Base-by-base conservation (phyloP, 92 coral and sea anemone genomes). In the Siderastrea siderea region DNA sequence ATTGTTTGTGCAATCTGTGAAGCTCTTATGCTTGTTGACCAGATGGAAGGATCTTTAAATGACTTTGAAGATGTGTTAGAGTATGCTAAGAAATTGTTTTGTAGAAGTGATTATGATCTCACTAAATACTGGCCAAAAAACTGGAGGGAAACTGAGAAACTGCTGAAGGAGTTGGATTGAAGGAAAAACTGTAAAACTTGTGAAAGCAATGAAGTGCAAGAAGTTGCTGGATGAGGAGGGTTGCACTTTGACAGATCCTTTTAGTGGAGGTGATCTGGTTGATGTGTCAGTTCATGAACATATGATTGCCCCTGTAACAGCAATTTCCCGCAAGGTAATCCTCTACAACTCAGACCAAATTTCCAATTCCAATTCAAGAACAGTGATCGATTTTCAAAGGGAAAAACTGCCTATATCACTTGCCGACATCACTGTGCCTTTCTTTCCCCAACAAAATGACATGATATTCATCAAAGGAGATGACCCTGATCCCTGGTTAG, bases 11-110 rank as follows among this genome's bases (percentile, higher is more conserved):
- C 69, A 15, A 51, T 83, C 53, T 83, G 77, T 43, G 65, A 67
- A 65, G 84, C 71, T 5, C 83, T 88, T 6, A 88, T 88, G 92
- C 60, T 83, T 16, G 89, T 83, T 13, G 72, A 88, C 71, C 88
- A 88, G 64, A 83, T 88, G 92, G 75, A 74, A 44, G 87, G 88
- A 19, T 88, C 84, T 6, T 49, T 82, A 5, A 82, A 83, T 73
- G 87, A 83, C 77, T 74, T 88, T 88, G 90, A 87, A 53, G 85
- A 80, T 10, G 79, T 87, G 19, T 59, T 87, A 68, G 57, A 1
- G 67, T 87, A 17, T 87, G 92, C 92, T 52, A 86, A 73, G 47
- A 79, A 80, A 69, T 49, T 87, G 55, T 87, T 71, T 74, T 87
- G 86, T 80, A 80, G 73, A 70, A 75, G 67, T 88, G 71, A 81